Base-by-base conservation (phyloP, 30 jellyfish, hydroid and myxozoan genomes). In the Hydractinia symbiolongicarpus region DNA sequence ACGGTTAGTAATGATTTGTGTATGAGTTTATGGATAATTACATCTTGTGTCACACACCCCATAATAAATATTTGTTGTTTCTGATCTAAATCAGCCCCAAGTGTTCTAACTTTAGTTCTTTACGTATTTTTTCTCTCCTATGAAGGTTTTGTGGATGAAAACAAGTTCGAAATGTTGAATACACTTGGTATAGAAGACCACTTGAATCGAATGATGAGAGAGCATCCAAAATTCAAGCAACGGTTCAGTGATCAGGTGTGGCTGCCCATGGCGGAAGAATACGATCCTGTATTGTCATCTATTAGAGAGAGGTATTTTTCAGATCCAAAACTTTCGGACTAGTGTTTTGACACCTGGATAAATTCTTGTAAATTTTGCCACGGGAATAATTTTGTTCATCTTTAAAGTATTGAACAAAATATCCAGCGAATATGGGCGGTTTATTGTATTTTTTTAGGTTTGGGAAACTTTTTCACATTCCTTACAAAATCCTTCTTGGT, bases 161-260 rank as follows among this genome's bases (percentile, higher is more conserved):
- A 79, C 5, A 83, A 79, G 50, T 71, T 71, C 61, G 81, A 71
- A 17, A 58, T 40, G 13, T 53, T 88, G 50, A 74, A 78, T 56
- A 82, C 94, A 15, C 96, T 81, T 52, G 84, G 96, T 4, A 88
- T 88, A 4, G 96, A 88, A 60, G 93, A 88, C 60, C 83, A 88
- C 53, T 68, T 88, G 54, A 88, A 88, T 68, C 13, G 70, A 5
- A 54, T 88, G 7, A 84, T 82, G 13, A 82, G 96, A 69, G 93
- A 83, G 16, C 96, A 88, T 78, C 96, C 96, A 9, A 85, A 90
- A n/a, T 88, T 88, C 61, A 71, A 86, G 50, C 96, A 88, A 66
- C 53, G 96, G 53, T 88, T 74, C 81, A 82, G 93, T 64, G 94
- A 88, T 10, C 96, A 88, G 83, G 61, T 89, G 5, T 89, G 66